Evolutionary conservation across 1,140 invertebrate genomes (phyloP).

Genomic region (Tyrophagus putrescentiae): DNA sequence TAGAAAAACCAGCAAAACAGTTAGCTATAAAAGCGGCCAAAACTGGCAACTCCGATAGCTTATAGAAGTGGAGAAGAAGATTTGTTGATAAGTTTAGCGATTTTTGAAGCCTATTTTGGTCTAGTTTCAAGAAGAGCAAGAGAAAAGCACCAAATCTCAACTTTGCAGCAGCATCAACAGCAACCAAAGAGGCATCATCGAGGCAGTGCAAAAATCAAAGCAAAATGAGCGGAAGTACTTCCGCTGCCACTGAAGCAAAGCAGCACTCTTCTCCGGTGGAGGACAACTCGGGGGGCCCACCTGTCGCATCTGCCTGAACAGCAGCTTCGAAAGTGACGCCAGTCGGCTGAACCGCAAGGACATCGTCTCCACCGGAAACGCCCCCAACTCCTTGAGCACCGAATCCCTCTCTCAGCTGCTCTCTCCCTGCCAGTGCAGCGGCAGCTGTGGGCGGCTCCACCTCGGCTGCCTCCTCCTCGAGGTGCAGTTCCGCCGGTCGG

Average conservation of each 20-base stretch:
- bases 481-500: not conserved
- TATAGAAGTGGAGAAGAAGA: too few species aligned
- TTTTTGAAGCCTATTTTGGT: not conserved
- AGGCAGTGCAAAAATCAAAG: too few species aligned
- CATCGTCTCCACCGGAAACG: not conserved
- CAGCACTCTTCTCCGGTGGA: too few species aligned
- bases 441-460: not conserved
- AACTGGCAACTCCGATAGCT: too few species aligned
- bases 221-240: too few species aligned
- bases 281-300: not conserved
- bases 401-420: not conserved
- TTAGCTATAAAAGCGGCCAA: too few species aligned
- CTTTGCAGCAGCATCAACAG: not conserved
- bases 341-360: not conserved
- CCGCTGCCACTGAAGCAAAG: too few species aligned
- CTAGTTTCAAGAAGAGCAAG: too few species aligned
- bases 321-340: not conserved
- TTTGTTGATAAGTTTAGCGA: too few species aligned
- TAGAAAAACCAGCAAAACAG: too few species aligned
- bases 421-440: not conserved
- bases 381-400: not conserved
- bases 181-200: not conserved
- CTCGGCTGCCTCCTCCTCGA: not conserved
- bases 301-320: constrained; percentile 1
- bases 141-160: too few species aligned